Percentiles rank a stretch among this genome's conserved stretches.
These are phyloP conservation scores for Erebia epiphron DNA, from an alignment of 2,888 invertebrate genomes.

Conservation along the genomic window DNA sequence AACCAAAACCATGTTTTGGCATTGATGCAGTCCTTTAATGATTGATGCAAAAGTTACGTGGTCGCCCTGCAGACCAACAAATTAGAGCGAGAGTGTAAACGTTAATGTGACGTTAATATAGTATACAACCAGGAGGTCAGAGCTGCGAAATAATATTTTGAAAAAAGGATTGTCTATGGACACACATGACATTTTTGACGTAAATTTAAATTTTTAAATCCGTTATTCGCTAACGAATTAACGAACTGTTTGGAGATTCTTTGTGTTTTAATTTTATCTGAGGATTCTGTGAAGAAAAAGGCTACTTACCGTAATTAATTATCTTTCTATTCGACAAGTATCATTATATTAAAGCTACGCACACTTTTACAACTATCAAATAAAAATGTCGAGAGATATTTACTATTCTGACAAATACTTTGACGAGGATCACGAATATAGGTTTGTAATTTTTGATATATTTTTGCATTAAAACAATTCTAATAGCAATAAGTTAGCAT, in stretches of 20 bases:
- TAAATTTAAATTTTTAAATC: slow-evolving; percentile 62
- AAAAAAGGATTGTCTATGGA: slow-evolving; percentile 1
- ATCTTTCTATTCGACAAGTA: neutral
- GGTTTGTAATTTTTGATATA: slow-evolving; percentile 77
- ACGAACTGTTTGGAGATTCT: slow-evolving; percentile 36
- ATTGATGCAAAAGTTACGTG: too few species aligned
- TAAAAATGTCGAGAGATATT: slow-evolving; percentile 87
- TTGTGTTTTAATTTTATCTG: slow-evolving; percentile 29
- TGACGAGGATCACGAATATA: slow-evolving; percentile 95
- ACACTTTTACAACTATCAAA: slow-evolving; percentile 5
- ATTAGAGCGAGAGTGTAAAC: too few species aligned
- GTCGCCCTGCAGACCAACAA: too few species aligned
- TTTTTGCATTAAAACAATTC: neutral
- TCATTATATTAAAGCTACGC: neutral
- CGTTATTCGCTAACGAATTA: slow-evolving; percentile 63
- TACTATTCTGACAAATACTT: slow-evolving; percentile 97
- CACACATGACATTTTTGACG: neutral
- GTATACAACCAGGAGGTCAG: neutral
- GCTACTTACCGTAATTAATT: slow-evolving; percentile 10
- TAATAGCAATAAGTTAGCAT: neutral
- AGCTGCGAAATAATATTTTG: neutral
- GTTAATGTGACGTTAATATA: too few species aligned
- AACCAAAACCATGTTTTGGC: too few species aligned
- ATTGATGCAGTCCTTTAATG: too few species aligned
- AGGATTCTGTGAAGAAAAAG: neutral